A percentile compares a stretch with the other conserved stretches of the same genome.
phyloP scores from a whole-genome alignment of 2,113 vertebrate species.

The Colossoma macropomum region DNA sequence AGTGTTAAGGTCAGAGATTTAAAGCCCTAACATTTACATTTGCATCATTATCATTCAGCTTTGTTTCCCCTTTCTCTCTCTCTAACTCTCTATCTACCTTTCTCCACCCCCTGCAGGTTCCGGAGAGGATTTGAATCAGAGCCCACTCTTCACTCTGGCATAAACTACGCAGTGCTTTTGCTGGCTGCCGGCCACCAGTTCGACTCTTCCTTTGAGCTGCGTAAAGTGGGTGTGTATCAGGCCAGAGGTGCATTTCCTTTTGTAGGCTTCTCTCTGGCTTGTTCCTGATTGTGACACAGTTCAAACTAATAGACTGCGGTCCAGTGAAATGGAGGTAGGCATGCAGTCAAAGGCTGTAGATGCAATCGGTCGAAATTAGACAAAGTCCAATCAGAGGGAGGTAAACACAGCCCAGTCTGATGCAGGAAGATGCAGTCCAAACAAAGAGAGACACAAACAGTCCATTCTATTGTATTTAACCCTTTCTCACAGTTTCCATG shows the following conservation, averaged over 20 bases:
- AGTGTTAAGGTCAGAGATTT: too few species aligned
- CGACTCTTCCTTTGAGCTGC: constrained; percentile 96
- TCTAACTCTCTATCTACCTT: background rate
- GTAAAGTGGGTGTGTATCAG: constrained; percentile 93
- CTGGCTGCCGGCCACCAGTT: constrained; percentile 95
- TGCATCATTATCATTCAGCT: background rate
- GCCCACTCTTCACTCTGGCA: constrained; percentile 96
- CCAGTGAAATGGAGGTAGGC: background rate
- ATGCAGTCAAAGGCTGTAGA: background rate
- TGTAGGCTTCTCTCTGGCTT: too few species aligned
- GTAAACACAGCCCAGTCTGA: too few species aligned
- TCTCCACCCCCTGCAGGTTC: constrained; percentile 81
- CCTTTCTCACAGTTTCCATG: too few species aligned
- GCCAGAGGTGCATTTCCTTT: background rate
- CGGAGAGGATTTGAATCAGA: constrained; percentile 96
- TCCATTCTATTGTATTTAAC: too few species aligned
- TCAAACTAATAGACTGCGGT: background rate
- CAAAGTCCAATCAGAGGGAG: background rate
- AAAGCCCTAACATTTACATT: background rate
- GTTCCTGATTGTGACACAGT: too few species aligned
- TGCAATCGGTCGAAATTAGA: background rate
- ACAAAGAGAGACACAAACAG: too few species aligned
- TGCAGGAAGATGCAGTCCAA: too few species aligned
- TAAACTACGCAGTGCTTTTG: constrained; percentile 96
- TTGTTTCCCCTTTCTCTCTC: background rate